These are phyloP conservation scores for Noctuana brunneofusca DNA, from an alignment of 2,888 invertebrate species.

Conservation along the genomic window DNA sequence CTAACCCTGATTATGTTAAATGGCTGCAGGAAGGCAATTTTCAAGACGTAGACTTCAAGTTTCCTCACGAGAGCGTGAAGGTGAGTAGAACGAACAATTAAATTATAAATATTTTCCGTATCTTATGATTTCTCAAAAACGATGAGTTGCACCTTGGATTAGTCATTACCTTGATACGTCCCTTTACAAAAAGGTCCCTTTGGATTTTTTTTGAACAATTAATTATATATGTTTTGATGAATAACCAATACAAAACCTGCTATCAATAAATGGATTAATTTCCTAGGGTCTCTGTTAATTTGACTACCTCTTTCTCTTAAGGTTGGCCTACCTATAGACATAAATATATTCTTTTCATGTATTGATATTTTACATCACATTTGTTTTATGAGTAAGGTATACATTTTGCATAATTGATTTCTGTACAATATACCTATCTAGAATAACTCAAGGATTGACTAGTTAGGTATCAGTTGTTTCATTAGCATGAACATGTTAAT, in stretches of 20 bases:
- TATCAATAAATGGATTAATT: neutral
- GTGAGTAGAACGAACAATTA: slow-evolving; percentile 41
- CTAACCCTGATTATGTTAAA: slow-evolving; percentile 65
- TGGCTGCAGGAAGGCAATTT: slow-evolving; percentile 68
- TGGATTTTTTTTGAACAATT: neutral
- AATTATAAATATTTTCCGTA: neutral
- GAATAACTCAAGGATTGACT: too few species aligned
- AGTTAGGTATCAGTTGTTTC: too few species aligned
- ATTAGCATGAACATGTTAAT: too few species aligned
- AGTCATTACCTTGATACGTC: slow-evolving; percentile 50
- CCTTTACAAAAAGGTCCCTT: slow-evolving; percentile 26
- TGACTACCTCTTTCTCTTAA: too few species aligned
- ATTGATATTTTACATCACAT: too few species aligned
- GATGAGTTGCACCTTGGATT: slow-evolving; percentile 6
- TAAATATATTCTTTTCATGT: too few species aligned
- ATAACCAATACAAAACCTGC: neutral
- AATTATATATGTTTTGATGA: neutral
- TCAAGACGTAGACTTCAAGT: slow-evolving; percentile 68
- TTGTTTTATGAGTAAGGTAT: too few species aligned
- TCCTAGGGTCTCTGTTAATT: too few species aligned
- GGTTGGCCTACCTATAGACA: too few species aligned
- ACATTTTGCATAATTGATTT: too few species aligned
- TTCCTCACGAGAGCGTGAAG: slow-evolving; percentile 79
- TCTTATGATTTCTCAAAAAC: neutral
- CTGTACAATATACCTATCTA: too few species aligned